Evolutionary conservation across 2,113 vertebrate species (phyloP), one percentile per base, ranked within the genome.

Genomic region (Odontophorus gujanensis): DNA sequence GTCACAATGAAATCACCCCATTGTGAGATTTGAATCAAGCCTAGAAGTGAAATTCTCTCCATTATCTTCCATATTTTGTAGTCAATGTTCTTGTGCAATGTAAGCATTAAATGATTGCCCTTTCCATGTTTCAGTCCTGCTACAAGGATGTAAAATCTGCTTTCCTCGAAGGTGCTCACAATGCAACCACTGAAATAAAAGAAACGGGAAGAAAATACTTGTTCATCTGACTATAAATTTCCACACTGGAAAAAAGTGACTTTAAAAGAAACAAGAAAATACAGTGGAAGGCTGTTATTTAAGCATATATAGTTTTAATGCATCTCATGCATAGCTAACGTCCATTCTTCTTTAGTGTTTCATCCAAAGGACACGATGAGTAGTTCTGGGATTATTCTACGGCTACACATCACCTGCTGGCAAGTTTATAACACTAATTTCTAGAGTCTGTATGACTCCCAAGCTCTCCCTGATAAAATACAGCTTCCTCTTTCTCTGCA

Each of bases 401-500:
- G 95, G 87, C 90, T 43, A 89, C 87, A 92, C 38, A 87, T 72
- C 90, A 94, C 90, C 90, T 97, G 61, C 77, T 95, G 96, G 91
- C 86, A 97, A 90, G 40, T 94, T 96, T 95, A 90, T 93, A 96
- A 94, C 75, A 85, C 53, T 92, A 67, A 92, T 89, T 93, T 90
- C 88, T 90, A 68, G 38, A 74, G 32, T 74, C 47, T 89, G 34
- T 63, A 63, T 58, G 57, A 48, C 84, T 90, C 47, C 73, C 61
- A 36, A 81, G 96, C 62, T 80, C 89, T 94, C 92, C 79, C 28
- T 32, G 51, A 50, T 83, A 74, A 94, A 89, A 87, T 72, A 92
- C 8, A 89, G 4, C 53, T 93, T 82, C 69, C 50, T 59, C 55
- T 81, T 92, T 85, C 22, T 57, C 68, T 86, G 34, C 72, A 90